Percentiles rank a stretch among this genome's conserved stretches.
Evolutionary conservation across 2,888 invertebrate genomes (phyloP).

Genomic region (Cylindroiulus punctatus): DNA sequence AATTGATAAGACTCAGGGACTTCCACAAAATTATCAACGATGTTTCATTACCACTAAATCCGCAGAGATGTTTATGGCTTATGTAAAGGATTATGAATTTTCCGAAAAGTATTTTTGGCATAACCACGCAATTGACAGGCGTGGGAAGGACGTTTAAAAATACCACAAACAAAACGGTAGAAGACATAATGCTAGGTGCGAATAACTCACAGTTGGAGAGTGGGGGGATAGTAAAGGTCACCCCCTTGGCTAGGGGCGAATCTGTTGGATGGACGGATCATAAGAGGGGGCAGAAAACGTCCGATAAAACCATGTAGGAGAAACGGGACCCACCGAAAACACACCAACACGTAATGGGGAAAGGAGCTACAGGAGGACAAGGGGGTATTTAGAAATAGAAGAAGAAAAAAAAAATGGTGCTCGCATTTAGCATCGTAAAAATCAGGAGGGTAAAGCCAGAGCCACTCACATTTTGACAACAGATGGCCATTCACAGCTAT

Average conservation of each 20-base stretch:
- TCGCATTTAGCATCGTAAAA: slow-evolving; percentile 38
- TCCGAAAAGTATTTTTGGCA: no score
- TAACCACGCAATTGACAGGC: no score
- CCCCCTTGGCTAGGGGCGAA: background rate
- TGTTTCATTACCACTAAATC: no score
- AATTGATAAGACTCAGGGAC: no score
- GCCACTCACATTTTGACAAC: background rate
- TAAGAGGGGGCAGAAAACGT: background rate
- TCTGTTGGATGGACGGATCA: background rate
- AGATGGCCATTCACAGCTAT: slow-evolving; percentile 22
- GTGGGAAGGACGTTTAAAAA: background rate
- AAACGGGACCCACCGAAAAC: background rate
- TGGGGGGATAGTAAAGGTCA: slow-evolving; percentile 5
- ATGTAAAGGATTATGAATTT: no score
- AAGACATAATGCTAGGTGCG: background rate
- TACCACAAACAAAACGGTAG: background rate
- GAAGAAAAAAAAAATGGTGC: slow-evolving; percentile 6
- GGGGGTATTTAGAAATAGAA: background rate
- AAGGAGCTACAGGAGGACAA: background rate
- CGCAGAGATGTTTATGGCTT: no score
- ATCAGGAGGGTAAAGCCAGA: slow-evolving; percentile 27
- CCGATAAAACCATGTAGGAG: background rate
- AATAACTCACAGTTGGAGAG: background rate
- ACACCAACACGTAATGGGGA: background rate
- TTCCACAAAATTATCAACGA: no score